phyloP scores from a whole-genome alignment of 2,113 vertebrate species.

The Coturnix japonica region DNA sequence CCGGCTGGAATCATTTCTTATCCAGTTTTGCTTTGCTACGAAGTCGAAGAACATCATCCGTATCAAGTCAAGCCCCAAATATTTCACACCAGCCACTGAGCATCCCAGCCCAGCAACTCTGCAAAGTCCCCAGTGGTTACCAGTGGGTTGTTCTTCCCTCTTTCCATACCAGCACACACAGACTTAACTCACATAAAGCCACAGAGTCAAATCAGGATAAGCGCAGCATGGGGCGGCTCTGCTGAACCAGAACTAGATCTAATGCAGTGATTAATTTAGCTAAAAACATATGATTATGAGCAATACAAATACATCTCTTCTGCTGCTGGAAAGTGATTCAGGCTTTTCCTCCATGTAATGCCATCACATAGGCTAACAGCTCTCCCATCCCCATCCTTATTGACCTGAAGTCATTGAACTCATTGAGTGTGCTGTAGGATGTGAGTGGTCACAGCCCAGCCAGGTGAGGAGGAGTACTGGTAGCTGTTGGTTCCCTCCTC shows the following conservation, averaged over 20 bases:
- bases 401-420: background rate
- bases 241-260: background rate
- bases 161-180: background rate
- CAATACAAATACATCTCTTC: background rate
- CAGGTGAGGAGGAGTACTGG: fast-evolving
- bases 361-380: background rate
- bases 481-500: background rate
- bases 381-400: background rate
- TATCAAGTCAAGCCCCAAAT: background rate
- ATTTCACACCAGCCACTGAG: background rate
- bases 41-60: background rate
- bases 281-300: background rate
- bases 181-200: background rate
- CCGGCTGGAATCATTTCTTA: background rate
- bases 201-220: background rate
- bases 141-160: background rate
- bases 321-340: background rate
- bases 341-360: background rate
- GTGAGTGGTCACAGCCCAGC: background rate
- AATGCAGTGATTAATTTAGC: background rate
- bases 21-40: background rate
- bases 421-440: fast-evolving
- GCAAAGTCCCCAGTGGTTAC: background rate
- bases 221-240: background rate
- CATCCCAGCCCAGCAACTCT: background rate